phyloP scores from a whole-genome alignment of 2,113 vertebrate genomes.

The Panthera tigris region DNA sequence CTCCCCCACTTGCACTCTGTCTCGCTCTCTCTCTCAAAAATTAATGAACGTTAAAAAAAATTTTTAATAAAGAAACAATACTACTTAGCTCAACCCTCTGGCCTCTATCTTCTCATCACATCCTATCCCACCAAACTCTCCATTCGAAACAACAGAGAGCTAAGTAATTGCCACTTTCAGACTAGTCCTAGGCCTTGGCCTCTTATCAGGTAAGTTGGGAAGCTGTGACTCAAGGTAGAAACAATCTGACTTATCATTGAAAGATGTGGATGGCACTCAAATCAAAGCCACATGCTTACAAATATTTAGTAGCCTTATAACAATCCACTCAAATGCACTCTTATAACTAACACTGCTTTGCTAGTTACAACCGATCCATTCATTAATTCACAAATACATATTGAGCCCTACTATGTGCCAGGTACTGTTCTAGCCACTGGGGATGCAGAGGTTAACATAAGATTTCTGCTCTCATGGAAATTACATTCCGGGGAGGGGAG shows the following conservation, averaged over 20 bases:
- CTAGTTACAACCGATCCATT: neutral
- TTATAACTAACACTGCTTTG: neutral
- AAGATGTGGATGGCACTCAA: neutral
- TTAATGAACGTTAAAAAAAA: too few species aligned
- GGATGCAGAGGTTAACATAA: neutral
- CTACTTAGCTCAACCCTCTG: neutral
- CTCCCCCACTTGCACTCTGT: too few species aligned
- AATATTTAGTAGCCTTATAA: neutral
- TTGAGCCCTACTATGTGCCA: neutral
- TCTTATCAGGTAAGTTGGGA: neutral
- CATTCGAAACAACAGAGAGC: neutral
- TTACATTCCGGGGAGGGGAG: neutral
- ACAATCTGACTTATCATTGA: neutral
- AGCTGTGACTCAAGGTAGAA: neutral
- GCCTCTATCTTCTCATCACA: neutral
- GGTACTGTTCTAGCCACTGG: neutral
- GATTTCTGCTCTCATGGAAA: neutral
- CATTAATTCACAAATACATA: neutral
- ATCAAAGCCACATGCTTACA: neutral
- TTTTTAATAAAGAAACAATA: neutral
- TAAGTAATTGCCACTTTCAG: neutral
- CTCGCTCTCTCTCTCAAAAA: too few species aligned
- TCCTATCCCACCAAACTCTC: neutral
- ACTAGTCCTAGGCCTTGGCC: neutral
- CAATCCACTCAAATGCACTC: neutral